phyloP scores from a whole-genome alignment of 2,888 invertebrate species.

The Drosophila neonasuta region DNA sequence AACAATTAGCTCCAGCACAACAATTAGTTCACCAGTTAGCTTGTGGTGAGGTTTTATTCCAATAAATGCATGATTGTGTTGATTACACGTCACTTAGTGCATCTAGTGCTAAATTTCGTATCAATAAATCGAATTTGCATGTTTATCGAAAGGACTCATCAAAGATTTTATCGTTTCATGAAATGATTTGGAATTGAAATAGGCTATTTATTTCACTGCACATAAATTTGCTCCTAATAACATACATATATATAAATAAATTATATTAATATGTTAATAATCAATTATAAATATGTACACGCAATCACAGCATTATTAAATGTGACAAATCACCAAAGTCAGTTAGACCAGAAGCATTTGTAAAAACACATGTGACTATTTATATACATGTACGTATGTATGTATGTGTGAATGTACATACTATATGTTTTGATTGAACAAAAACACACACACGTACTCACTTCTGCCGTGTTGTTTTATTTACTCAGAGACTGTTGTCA shows the following conservation, averaged over 20 bases:
- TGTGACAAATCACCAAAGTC: neutral
- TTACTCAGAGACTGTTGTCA: neutral
- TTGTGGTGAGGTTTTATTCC: too few relatives aligned
- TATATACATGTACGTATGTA: neutral
- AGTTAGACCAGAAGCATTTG: neutral
- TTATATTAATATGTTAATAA: neutral
- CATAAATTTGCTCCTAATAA: neutral
- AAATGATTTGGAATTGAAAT: slow-evolving; percentile 1
- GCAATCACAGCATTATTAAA: neutral
- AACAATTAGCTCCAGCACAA: too few relatives aligned
- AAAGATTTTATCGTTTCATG: neutral
- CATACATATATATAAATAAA: neutral
- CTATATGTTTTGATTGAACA: neutral
- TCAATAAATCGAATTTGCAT: neutral
- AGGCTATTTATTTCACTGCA: neutral
- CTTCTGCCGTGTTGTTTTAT: slow-evolving; percentile 4
- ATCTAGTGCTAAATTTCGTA: neutral
- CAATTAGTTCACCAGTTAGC: too few relatives aligned
- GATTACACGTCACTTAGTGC: neutral
- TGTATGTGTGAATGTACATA: neutral
- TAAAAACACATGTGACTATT: slow-evolving; percentile 4
- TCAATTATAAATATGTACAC: neutral
- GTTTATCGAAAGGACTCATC: neutral
- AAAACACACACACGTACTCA: slow-evolving; percentile 5
- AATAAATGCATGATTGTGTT: neutral